phyloP scores from a whole-genome alignment of 2,888 invertebrate genomes.

The Lumbricus terrestris region DNA sequence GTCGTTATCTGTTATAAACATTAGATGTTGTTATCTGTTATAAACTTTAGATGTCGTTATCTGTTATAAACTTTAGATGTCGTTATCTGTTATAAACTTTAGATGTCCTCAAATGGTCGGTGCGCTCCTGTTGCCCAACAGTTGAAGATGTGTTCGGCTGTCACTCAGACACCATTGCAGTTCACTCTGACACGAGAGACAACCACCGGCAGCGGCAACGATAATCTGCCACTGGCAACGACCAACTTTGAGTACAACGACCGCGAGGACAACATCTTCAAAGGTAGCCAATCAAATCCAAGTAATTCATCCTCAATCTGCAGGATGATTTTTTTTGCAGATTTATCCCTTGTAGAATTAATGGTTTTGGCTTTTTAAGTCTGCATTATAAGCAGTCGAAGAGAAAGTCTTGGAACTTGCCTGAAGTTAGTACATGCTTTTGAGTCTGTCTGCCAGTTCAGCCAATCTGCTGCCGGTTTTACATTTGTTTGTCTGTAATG shows the following conservation, averaged over 20 bases:
- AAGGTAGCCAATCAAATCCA: constrained; percentile 8
- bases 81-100: background rate
- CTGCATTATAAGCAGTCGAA: background rate
- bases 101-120: background rate
- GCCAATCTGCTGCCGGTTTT: background rate
- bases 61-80: background rate
- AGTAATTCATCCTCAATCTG: background rate
- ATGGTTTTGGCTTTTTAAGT: background rate
- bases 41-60: no score
- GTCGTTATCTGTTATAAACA: no score
- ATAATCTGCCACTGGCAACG: background rate
- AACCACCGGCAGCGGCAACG: background rate
- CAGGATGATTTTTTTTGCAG: background rate
- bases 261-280: background rate
- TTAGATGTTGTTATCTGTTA: no score
- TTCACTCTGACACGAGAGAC: background rate
- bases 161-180: constrained; percentile 7
- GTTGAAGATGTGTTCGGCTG: constrained; percentile 13
- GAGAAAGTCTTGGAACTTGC: background rate
- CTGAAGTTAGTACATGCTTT: no score
- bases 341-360: background rate
- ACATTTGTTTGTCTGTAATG: background rate
- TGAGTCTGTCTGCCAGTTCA: background rate
- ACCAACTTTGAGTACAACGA: background rate
- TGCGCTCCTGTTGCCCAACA: constrained; percentile 14